Evolutionary conservation across 2,797 vertebrate species (phyloP).

Genomic region (Poeciliopsis presidionis): DNA sequence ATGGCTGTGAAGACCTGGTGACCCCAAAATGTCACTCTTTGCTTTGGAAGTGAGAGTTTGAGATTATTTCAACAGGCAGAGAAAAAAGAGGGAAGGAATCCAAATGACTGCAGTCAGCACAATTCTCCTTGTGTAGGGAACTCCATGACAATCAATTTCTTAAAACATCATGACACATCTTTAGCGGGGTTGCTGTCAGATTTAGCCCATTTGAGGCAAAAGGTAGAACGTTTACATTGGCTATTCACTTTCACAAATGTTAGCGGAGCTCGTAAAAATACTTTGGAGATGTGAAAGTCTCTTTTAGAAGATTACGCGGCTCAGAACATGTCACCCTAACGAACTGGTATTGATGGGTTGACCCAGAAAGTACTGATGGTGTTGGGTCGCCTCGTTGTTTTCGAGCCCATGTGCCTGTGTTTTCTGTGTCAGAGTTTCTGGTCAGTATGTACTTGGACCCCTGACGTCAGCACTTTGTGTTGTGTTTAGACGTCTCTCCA

Average conservation of each 20-base stretch:
- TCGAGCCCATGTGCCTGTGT: conserved; percentile 10
- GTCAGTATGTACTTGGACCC: conserved; percentile 38
- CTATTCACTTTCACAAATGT: neutral
- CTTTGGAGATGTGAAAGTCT: neutral
- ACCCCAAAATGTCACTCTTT: neutral
- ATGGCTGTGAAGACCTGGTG: too few species aligned
- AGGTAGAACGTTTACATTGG: neutral
- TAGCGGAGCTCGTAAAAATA: neutral
- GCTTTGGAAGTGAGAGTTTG: neutral
- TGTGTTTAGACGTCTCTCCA: conserved; percentile 73
- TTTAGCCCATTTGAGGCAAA: neutral
- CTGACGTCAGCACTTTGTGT: conserved; percentile 68
- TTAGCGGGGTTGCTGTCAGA: neutral
- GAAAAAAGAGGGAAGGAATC: neutral
- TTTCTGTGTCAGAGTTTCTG: conserved; percentile 48
- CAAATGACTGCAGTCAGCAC: neutral
- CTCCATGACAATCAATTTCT: neutral
- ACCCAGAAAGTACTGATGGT: conserved; percentile 8
- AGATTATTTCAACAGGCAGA: neutral
- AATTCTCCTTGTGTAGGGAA: neutral
- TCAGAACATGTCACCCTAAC: conserved; percentile 3
- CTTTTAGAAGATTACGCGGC: neutral
- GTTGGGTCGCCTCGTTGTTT: conserved; percentile 2
- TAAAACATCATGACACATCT: neutral
- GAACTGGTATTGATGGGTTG: conserved; percentile 22